Percentiles rank a stretch among this genome's conserved stretches.
Evolutionary conservation across 2,888 invertebrate genomes (phyloP).

Genomic region (Nesidiocoris tenuis): DNA sequence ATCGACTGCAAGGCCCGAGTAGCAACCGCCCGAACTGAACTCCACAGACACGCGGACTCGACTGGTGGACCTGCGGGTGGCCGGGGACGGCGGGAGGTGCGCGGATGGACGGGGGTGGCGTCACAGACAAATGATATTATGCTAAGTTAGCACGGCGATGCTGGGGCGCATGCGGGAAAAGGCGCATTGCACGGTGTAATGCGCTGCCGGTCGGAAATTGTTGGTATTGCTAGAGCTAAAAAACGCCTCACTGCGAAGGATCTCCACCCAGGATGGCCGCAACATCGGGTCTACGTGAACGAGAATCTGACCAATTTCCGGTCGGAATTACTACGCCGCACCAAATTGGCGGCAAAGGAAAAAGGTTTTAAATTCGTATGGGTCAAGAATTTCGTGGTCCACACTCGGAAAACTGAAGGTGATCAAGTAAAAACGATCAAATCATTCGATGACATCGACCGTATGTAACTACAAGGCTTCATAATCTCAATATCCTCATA

Average conservation of each 20-base stretch:
- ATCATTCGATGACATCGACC: conserved; percentile 5
- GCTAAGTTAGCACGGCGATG: no score
- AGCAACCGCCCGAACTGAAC: conserved; percentile 24
- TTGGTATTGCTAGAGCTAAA: neutral
- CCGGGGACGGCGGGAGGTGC: neutral
- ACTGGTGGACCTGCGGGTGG: neutral
- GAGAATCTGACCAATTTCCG: conserved; percentile 20
- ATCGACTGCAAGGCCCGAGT: neutral
- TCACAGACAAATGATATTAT: no score
- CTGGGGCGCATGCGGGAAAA: no score
- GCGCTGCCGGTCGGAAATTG: no score
- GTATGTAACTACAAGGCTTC: neutral
- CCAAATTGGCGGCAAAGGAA: conserved; percentile 17
- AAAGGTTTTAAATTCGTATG: conserved; percentile 22
- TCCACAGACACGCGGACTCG: conserved; percentile 28
- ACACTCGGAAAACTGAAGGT: no score
- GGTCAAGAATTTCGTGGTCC: conserved; percentile 30
- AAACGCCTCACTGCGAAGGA: conserved; percentile 3
- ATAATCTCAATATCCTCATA: no score
- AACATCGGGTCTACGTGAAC: conserved; percentile 9
- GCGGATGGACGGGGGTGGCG: neutral
- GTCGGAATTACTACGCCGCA: conserved; percentile 4
- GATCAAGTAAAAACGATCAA: conserved; percentile 9
- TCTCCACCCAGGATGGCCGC: neutral
- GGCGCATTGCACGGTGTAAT: no score